A percentile compares a stretch with the other conserved stretches of the same genome.
Evolutionary conservation across 2,797 vertebrate genomes (phyloP).

Genomic region (Pterois miles): DNA sequence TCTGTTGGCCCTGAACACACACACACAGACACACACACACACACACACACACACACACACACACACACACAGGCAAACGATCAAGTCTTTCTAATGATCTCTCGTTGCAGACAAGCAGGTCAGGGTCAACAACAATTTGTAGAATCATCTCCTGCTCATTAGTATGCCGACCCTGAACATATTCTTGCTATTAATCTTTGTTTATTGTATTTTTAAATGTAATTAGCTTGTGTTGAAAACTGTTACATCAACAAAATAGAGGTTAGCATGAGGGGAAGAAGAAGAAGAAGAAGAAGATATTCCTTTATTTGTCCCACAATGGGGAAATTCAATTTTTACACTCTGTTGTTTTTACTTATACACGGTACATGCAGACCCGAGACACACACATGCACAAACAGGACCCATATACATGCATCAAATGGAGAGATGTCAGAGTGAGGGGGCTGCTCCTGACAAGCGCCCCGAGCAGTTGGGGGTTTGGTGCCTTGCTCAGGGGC

Average conservation of each 20-base stretch:
- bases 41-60: background rate
- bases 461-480: no score
- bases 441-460: no score
- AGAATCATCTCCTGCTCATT: conserved; percentile 22
- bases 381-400: no score
- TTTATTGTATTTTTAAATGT: background rate
- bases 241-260: background rate
- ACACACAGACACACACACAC: background rate
- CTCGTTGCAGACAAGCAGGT: conserved; percentile 14
- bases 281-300: no score
- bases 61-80: background rate
- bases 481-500: no score
- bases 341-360: no score
- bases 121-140: conserved; percentile 16
- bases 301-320: no score
- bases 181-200: conserved; percentile 7
- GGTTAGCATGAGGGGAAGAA: background rate
- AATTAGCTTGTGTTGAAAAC: background rate
- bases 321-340: no score
- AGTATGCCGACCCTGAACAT: background rate
- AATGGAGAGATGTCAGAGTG: no score
- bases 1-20: background rate
- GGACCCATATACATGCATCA: no score
- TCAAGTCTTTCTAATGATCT: conserved; percentile 7
- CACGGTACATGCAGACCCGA: no score